Conservation (phyloP, 2,113 vertebrate genomes). For the Hoplias malabaricus region DNA sequence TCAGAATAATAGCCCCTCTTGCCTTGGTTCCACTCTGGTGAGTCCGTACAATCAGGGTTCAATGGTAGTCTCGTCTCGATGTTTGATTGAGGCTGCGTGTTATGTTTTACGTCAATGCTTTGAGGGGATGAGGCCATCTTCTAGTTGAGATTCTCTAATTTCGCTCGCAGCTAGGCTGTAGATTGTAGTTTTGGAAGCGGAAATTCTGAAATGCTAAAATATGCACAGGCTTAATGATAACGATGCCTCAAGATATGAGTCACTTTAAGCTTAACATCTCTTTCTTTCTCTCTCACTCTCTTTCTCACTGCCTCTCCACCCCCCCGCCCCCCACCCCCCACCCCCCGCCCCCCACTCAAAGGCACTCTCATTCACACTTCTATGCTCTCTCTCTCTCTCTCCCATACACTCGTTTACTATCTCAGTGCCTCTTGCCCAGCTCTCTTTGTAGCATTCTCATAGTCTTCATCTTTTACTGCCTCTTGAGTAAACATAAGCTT, state of each 20-base stretch:
- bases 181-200: not conserved
- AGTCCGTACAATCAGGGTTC: not conserved
- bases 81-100: not conserved
- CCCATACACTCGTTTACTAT: not conserved
- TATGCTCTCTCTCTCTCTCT: not conserved
- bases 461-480: conserved; percentile 2
- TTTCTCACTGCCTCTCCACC: no score
- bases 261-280: conserved; percentile 19
- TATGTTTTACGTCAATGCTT: conserved; percentile 6
- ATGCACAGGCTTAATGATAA: not conserved
- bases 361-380: not conserved
- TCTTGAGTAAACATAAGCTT: conserved; percentile 31
- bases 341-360: not conserved
- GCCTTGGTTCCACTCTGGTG: conserved; percentile 8
- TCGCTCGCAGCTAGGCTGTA: not conserved
- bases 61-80: not conserved
- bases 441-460: not conserved
- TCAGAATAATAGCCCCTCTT: conserved; percentile 10
- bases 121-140: not conserved
- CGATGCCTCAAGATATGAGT: conserved; percentile 7
- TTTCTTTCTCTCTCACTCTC: not conserved
- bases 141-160: not conserved
- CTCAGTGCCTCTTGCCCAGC: not conserved
- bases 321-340: not conserved
- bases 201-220: conserved; percentile 28